Evolutionary conservation across 2,797 vertebrate species (phyloP).

Genomic region (Heliangelus exortis): DNA sequence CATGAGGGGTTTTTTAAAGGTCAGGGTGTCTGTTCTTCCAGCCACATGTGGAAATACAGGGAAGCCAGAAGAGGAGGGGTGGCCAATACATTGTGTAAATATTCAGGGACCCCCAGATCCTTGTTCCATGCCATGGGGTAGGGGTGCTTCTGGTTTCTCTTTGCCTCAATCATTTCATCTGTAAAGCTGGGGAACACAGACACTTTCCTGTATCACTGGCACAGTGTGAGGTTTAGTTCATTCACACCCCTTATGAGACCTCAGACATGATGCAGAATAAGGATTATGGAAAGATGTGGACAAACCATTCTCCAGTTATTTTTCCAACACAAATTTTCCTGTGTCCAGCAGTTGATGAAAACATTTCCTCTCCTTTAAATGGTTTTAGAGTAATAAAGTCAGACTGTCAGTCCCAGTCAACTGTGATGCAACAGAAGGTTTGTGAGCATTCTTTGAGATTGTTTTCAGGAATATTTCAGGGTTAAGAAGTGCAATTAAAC

Average conservation of each 20-base stretch:
- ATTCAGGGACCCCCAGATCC: not conserved
- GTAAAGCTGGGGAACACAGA: accelerated
- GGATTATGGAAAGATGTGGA: accelerated
- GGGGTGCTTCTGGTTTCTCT: not conserved
- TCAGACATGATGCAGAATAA: not conserved
- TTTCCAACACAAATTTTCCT: not conserved
- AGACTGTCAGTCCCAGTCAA: not conserved
- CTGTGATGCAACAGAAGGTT: not conserved
- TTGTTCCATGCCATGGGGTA: accelerated
- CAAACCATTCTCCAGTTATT: not conserved
- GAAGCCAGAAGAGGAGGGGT: not conserved
- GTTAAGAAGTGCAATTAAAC: not conserved
- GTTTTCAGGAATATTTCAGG: not conserved
- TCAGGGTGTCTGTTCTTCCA: not conserved
- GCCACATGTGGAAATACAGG: not conserved
- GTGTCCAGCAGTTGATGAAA: not conserved
- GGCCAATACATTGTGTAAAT: not conserved
- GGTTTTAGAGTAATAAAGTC: not conserved
- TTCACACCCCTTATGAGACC: not conserved
- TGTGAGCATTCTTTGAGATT: not conserved
- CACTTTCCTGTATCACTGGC: not conserved
- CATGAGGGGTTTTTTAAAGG: not conserved
- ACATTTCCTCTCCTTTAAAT: not conserved
- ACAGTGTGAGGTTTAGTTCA: not conserved
- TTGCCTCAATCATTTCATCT: not conserved